Conservation (phyloP, 1,140 invertebrate genomes). For the Eumaeus atala region DNA sequence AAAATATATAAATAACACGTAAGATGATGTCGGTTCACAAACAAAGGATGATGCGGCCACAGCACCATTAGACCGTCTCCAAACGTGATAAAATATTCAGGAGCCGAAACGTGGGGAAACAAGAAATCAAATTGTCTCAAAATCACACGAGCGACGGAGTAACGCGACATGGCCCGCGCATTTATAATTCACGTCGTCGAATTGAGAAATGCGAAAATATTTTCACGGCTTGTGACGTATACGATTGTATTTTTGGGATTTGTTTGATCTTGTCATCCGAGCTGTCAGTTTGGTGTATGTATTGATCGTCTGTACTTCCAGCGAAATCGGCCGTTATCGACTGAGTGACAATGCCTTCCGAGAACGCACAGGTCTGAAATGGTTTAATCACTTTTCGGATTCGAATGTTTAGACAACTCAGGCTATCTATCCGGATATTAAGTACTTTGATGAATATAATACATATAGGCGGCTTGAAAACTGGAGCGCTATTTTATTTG, state of each 20-base stretch:
- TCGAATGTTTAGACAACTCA: no score
- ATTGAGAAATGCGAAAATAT: conserved; percentile 33
- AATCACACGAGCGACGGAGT: conserved; percentile 62
- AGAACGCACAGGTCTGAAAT: no score
- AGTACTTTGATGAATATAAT: no score
- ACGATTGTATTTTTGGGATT: conserved; percentile 18
- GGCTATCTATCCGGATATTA: no score
- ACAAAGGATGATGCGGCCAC: conserved; percentile 39
- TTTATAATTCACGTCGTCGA: conserved; percentile 61
- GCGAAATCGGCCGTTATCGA: no score
- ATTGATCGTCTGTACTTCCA: no score
- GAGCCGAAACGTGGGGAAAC: conserved; percentile 62
- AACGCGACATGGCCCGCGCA: conserved; percentile 44
- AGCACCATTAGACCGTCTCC: conserved; percentile 46
- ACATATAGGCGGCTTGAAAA: no score
- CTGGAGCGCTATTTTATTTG: no score
- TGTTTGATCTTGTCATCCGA: no score
- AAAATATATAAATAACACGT: not conserved
- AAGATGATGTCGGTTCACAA: conserved; percentile 18
- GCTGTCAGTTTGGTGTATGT: no score
- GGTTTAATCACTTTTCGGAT: no score
- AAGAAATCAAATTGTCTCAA: conserved; percentile 72
- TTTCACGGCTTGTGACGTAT: conserved; percentile 27
- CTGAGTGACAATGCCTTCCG: no score
- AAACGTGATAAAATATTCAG: conserved; percentile 67